Evolutionary conservation across 2,888 invertebrate species (phyloP), one percentile per base, ranked within the genome.

Genomic region (Alitta virens): DNA sequence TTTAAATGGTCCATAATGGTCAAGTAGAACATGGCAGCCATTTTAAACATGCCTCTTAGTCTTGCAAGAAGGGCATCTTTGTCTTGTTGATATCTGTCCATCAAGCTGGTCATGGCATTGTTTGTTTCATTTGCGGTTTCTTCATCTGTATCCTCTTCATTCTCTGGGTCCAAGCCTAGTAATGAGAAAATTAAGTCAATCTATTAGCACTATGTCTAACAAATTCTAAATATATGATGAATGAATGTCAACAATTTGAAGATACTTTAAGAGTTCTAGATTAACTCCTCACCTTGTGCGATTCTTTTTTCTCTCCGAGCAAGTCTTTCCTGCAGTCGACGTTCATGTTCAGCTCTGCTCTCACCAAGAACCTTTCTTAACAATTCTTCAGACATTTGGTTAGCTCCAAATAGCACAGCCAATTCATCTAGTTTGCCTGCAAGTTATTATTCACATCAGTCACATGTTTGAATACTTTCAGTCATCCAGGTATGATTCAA

Each of bases 31-130:
- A 12, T 40, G 9, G 40, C 16, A 40, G 9, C 16, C 16, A 16
- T 40, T 18, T 46, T 21, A 46, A 5, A 40, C 56, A 40, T 14
- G 66, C 68, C 68, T 54, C 59, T 57, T 7, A 65, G 63, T 24
- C 43, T 42, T 2, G 52, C 53, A 46, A 68, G 40, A 5, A 63
- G 53, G 18, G 63, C 63, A 26, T 67, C 72, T 49, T 73, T 75
- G 65, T 77, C 78, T 51, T 72, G 73, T 52, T 78, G 75, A 61
- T 71, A 73, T 51, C 73, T 69, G 40, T 65, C 65, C 56, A 76
- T 67, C 14, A 79, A 69, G 24, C 60, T 65, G 12, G 42, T 53
- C 43, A 70, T 55, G 2, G 56, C 24, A 26, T 58, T 61, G 18
- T n/a, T 49, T 12, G 38, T 52, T n/a, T 33, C 61, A 16, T 38